A percentile compares a stretch with the other conserved stretches of the same genome.
Evolutionary conservation across 2,113 vertebrate species (phyloP).

Genomic region (Phrynosoma platyrhinos): DNA sequence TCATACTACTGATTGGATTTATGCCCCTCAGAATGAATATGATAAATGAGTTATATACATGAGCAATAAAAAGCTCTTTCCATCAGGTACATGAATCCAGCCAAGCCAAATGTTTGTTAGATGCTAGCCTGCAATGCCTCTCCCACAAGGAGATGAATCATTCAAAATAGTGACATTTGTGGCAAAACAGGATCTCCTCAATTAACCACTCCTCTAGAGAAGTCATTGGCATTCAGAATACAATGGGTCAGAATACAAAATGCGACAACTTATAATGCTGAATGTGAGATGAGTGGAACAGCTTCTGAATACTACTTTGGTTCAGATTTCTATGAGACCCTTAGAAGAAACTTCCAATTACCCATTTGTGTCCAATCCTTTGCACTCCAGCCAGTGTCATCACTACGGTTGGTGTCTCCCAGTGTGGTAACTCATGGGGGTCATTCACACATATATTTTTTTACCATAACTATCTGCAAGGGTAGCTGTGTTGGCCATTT

Average conservation of each 20-base stretch:
- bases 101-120: not conserved
- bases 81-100: not conserved
- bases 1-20: no score
- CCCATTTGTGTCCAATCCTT: not conserved
- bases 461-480: no score
- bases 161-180: not conserved
- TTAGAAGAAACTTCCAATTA: not conserved
- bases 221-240: not conserved
- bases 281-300: not conserved
- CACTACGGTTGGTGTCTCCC: no score
- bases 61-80: not conserved
- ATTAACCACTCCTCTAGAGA: not conserved
- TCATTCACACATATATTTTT: no score
- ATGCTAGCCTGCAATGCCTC: not conserved
- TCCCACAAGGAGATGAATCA: not conserved
- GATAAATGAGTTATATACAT: no score
- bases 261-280: not conserved
- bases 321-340: not conserved
- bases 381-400: no score
- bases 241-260: not conserved
- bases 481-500: no score
- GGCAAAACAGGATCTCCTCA: not conserved
- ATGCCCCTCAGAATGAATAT: no score
- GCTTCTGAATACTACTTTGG: not conserved
- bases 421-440: no score